These are phyloP conservation scores for Synergus japonicus DNA, from an alignment of 2,888 invertebrate genomes.

Conservation along the genomic window DNA sequence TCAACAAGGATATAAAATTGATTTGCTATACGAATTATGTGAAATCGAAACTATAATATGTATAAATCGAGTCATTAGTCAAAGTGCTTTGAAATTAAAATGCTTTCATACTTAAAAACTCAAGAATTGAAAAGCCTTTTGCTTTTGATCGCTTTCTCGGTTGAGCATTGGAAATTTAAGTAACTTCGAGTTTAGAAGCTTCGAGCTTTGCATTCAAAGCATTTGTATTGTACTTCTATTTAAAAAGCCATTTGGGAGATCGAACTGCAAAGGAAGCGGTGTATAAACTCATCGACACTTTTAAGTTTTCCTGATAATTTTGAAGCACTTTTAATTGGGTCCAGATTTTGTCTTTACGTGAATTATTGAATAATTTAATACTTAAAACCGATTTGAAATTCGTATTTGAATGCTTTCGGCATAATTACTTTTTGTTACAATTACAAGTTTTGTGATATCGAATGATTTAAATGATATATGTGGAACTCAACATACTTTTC, in stretches of 20 bases:
- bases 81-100: conserved; percentile 13
- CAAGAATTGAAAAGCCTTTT: background rate
- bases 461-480: conserved; percentile 34
- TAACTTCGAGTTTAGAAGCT: background rate
- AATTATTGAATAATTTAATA: conserved; percentile 11
- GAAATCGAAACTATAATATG: background rate
- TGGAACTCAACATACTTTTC: conserved; percentile 28
- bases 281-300: background rate
- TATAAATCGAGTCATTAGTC: conserved; percentile 7
- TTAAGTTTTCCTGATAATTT: background rate
- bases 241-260: background rate
- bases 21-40: conserved; percentile 3
- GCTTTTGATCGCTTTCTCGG: background rate
- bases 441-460: conserved; percentile 36
- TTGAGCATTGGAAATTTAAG: background rate
- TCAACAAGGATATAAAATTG: background rate
- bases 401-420: conserved; percentile 32
- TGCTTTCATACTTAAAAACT: conserved; percentile 1
- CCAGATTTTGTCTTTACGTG: background rate
- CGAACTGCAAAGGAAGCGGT: background rate
- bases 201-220: background rate
- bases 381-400: conserved; percentile 1
- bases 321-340: conserved; percentile 32
- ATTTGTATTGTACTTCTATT: background rate
- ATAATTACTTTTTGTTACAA: conserved; percentile 24